Evolutionary conservation across 2,888 invertebrate genomes (phyloP), one percentile per base, ranked within the genome.

Genomic region (Pristionchus mayeri): DNA sequence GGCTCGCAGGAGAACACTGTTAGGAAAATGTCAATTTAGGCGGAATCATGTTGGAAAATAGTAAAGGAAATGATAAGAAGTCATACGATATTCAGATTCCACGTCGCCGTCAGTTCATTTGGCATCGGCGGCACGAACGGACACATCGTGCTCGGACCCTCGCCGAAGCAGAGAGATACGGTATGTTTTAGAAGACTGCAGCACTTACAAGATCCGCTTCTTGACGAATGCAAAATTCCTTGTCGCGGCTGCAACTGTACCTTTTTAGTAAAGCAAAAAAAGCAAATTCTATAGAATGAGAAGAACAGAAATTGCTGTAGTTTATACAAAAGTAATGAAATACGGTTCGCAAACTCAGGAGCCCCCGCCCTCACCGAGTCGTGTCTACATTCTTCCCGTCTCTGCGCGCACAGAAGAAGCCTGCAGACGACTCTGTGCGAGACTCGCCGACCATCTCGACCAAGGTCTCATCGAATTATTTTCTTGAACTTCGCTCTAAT

Each of bases 121-220:
- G 92, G 92, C 44, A 91, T 92, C 54, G 91, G 92, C 3, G 92
- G 92, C 27, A 92, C 92, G n/a, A 92, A 92, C 87, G 92, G 85
- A 75, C 89, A 89, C 80, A 75, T 90, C 78, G 84, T 89, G n/a
- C 81, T 89, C 13, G 88, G 86, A 76, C n/a, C 75, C 11, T 84
- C 80, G 4, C 80, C 80, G 11, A 40, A 13, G 16, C 34, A 18
- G 24, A 7, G 16, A 13, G 34, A n/a, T 13, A 57, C 27, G 80
- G 54, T 40, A 71, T 13, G 24, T n/a, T n/a, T n/a, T n/a, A n/a
- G n/a, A n/a, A n/a, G n/a, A n/a, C n/a, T n/a, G n/a, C n/a, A n/a
- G n/a, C n/a, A n/a, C n/a, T n/a, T n/a, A n/a, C n/a, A n/a, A n/a
- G n/a, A n/a, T n/a, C n/a, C n/a, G n/a, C n/a, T n/a, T n/a, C n/a